A percentile compares a stretch with the other conserved stretches of the same genome.
Conservation (phyloP, 2,797 vertebrate species). For the Cossypha heuglini region DNA sequence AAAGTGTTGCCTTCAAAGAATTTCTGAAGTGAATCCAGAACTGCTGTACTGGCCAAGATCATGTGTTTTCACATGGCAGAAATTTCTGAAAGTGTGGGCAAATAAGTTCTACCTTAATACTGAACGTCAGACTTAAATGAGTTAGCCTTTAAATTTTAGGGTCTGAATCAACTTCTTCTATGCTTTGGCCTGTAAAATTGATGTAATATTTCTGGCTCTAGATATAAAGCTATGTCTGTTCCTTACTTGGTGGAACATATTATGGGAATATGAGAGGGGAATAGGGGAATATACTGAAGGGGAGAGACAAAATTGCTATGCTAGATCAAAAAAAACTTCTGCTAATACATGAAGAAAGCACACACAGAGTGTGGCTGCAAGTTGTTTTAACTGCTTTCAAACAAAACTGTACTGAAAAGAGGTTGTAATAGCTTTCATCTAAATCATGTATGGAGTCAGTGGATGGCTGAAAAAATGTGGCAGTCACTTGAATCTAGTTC, state of each 20-base stretch:
- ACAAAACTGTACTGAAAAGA: background rate
- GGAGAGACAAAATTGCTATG: background rate
- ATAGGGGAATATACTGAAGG: background rate
- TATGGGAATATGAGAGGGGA: background rate
- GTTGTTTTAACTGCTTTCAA: background rate
- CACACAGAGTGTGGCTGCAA: background rate
- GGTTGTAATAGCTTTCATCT: background rate
- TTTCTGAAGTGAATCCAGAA: background rate
- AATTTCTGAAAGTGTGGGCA: background rate
- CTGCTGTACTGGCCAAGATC: background rate
- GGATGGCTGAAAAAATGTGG: background rate
- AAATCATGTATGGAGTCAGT: background rate
- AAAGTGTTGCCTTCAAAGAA: background rate
- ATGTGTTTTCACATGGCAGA: background rate
- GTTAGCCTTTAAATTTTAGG: background rate
- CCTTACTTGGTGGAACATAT: background rate
- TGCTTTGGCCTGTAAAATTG: background rate
- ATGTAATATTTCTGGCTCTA: background rate
- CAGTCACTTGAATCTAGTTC: background rate
- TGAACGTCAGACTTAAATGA: background rate
- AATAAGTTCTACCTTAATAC: background rate
- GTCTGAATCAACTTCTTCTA: background rate
- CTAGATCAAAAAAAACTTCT: background rate
- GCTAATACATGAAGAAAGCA: background rate
- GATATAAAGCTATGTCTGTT: accelerated